phyloP scores from a whole-genome alignment of 2,797 vertebrate species.

The Rhinatrema bivittatum region DNA sequence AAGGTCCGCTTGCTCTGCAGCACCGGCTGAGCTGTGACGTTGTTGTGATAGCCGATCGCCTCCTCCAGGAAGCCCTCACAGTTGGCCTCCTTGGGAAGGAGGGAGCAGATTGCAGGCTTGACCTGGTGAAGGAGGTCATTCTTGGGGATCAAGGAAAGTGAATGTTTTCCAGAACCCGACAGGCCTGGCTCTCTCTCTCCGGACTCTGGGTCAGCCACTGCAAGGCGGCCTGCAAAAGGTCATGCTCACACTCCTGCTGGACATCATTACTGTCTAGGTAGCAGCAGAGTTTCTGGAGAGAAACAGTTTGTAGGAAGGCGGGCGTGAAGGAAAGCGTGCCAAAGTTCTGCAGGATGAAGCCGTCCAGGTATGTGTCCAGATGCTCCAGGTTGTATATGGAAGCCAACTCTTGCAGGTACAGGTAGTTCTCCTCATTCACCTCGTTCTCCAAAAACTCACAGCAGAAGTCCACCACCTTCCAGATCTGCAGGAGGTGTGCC shows the following conservation, averaged over 20 bases:
- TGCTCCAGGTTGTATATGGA: conserved; percentile 84
- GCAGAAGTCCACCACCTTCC: conserved; percentile 89
- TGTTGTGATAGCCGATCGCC: conserved; percentile 74
- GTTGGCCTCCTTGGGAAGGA: conserved; percentile 67
- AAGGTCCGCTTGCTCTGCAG: conserved; percentile 70
- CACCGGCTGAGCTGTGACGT: conserved; percentile 69
- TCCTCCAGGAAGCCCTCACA: conserved; percentile 79
- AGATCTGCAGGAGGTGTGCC: conserved; percentile 87
- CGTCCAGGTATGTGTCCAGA: conserved; percentile 78
- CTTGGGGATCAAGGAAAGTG: conserved; percentile 78
- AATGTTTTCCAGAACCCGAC: conserved; percentile 75
- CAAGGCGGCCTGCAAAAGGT: conserved; percentile 73
- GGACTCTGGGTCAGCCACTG: conserved; percentile 81
- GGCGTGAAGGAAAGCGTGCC: conserved; percentile 72
- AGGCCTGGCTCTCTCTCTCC: conserved; percentile 58
- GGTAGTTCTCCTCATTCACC: conserved; percentile 84
- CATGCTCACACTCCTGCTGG: conserved; percentile 78
- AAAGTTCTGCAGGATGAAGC: conserved; percentile 76
- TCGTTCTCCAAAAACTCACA: conserved; percentile 88
- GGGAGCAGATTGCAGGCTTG: conserved; percentile 66
- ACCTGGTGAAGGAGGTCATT: conserved; percentile 66
- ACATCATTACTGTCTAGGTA: conserved; percentile 77
- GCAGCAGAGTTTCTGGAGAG: conserved; percentile 70
- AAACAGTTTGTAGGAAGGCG: conserved; percentile 70
- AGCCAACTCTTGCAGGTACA: conserved; percentile 87